A percentile compares a stretch with the other conserved stretches of the same genome.
phyloP scores from a whole-genome alignment of 1,140 invertebrate genomes.

The Apis laboriosa region DNA sequence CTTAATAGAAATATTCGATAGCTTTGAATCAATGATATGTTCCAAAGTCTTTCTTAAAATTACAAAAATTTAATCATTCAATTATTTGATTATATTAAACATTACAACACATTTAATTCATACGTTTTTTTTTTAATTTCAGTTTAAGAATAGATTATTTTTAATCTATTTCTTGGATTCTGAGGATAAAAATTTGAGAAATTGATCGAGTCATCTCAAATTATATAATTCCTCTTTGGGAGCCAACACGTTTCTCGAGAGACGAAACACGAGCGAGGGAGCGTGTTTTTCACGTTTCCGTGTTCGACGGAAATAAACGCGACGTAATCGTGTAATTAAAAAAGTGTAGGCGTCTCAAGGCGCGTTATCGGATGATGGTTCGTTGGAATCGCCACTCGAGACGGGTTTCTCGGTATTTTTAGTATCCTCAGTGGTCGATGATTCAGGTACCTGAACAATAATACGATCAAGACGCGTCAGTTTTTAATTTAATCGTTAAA shows the following conservation, averaged over 20 bases:
- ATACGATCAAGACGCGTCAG: background rate
- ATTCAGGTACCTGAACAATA: slow-evolving; percentile 46
- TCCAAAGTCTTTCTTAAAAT: slow-evolving; percentile 1
- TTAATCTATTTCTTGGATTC: background rate
- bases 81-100: background rate
- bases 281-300: slow-evolving; percentile 3
- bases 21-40: slow-evolving; percentile 1
- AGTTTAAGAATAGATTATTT: background rate
- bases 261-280: background rate
- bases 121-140: too few relatives aligned
- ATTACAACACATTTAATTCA: background rate
- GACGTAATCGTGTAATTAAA: slow-evolving; percentile 12
- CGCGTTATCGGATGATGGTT: slow-evolving; percentile 11
- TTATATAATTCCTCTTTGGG: background rate
- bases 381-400: background rate
- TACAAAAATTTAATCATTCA: background rate
- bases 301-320: slow-evolving; percentile 33
- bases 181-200: background rate
- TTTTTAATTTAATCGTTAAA: background rate
- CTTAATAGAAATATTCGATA: background rate
- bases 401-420: slow-evolving; percentile 14
- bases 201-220: background rate
- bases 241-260: background rate
- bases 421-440: background rate
- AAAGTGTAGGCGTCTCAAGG: slow-evolving; percentile 15